phyloP scores from a whole-genome alignment of 2,797 vertebrate genomes.

The Phrynocephalus guinanensis region DNA sequence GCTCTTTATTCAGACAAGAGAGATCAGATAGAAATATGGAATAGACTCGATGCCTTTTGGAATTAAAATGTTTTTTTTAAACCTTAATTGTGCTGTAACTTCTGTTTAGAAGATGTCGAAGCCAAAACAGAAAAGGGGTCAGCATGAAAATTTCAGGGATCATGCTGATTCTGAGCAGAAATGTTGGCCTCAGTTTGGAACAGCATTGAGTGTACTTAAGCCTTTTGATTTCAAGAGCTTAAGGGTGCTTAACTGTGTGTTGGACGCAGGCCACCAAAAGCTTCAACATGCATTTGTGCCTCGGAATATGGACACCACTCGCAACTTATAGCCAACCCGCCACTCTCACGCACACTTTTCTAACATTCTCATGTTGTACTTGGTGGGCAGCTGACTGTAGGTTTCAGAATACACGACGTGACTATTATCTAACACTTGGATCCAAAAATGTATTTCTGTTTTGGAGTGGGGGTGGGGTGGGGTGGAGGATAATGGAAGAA shows the following conservation, averaged over 20 bases:
- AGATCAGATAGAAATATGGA: too few species aligned
- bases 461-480: constrained; percentile 14
- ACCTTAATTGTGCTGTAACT: neutral
- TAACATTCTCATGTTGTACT: constrained; percentile 21
- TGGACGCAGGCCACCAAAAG: constrained; percentile 28
- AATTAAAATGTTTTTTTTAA: neutral
- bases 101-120: neutral
- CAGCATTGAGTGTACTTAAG: constrained; percentile 7
- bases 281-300: constrained; percentile 37
- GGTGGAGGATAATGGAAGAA: constrained; percentile 19
- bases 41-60: too few species aligned
- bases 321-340: constrained; percentile 1
- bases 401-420: constrained; percentile 57
- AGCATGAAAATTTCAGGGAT: constrained; percentile 50
- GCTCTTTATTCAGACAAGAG: too few species aligned
- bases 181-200: constrained; percentile 37
- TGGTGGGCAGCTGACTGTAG: neutral
- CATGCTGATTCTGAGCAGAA: constrained; percentile 44
- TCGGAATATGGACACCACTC: constrained; percentile 44
- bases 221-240: constrained; percentile 9
- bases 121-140: constrained; percentile 47
- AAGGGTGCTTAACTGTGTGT: constrained; percentile 12
- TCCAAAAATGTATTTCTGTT: constrained; percentile 47
- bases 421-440: constrained; percentile 60
- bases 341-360: neutral